phyloP scores from a whole-genome alignment of 23 tunicate species.

The Oikopleura dioica region DNA sequence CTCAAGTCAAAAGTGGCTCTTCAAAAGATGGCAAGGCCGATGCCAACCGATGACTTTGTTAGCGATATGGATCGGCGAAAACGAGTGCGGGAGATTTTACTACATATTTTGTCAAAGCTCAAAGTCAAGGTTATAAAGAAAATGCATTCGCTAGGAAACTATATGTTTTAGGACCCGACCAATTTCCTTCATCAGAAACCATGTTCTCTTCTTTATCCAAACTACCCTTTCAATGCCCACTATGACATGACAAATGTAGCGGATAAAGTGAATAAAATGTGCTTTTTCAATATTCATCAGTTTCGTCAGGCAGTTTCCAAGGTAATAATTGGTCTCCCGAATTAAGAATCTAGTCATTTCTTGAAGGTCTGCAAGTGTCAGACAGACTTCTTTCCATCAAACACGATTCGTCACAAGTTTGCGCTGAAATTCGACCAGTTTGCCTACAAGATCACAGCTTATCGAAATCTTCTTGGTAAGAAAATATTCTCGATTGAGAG shows the following conservation, averaged over 20 bases:
- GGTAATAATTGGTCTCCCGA: too few species aligned
- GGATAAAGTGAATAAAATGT: neutral
- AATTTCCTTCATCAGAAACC: neutral
- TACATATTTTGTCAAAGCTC: neutral
- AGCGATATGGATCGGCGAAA: neutral
- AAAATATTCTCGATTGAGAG: neutral
- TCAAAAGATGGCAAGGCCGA: too few species aligned
- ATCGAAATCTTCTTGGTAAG: neutral
- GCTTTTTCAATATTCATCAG: conserved; percentile 1
- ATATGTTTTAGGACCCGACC: neutral
- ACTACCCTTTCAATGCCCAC: neutral
- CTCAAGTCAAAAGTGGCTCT: too few species aligned
- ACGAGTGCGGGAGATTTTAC: neutral
- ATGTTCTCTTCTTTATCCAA: conserved; percentile 1
- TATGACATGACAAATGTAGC: neutral
- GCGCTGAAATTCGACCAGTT: neutral
- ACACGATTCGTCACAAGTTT: neutral
- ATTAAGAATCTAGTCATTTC: too few species aligned
- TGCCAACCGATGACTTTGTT: too few species aligned
- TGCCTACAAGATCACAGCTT: neutral
- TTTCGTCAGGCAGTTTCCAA: neutral
- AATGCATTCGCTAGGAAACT: too few species aligned
- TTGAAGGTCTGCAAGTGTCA: conserved; percentile 4
- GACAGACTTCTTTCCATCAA: neutral
- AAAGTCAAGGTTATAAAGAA: neutral